Base-by-base conservation (phyloP, 2,113 vertebrate species). In the Myotis lucifugus region DNA sequence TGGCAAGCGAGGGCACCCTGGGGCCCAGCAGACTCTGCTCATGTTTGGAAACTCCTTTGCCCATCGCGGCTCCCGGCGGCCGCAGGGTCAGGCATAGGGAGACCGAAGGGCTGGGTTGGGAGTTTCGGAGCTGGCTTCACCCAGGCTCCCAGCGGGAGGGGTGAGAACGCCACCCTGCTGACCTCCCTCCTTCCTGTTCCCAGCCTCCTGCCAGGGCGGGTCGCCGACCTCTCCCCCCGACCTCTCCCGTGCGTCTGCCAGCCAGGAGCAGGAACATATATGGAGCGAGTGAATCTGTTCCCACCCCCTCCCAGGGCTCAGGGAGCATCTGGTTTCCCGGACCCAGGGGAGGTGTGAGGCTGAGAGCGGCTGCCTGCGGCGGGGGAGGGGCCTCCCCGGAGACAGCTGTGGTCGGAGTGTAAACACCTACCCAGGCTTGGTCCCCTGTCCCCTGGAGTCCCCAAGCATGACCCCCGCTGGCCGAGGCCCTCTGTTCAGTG, bases 111-210 rank as follows among this genome's bases (percentile, higher is more conserved):
- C 70, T 5, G 10, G 48, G 15, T 1, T 56, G 54, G 81, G 70
- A 46, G 66, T 64, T 54, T 56, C 82, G 32, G 66, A 64, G 6
- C 6, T 8, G 0, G 23, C 54, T 9, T 85, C 66, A 56, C 32
- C 83, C 85, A 1, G 18, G 70, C 74, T 70, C 50, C 27, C 1
- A 2, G 87, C 7, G 15, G 59, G 77, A 29, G 56, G 48, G 79
- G 23, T 61, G 88, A 48, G 48, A 93, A 94, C 1, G 2, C 78
- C n/a, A n/a, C 23, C 64, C 88, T 0, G 0, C 83, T 69, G 94
- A 96, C 95, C 93, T 93, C 59, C 79, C 52, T n/a, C 6, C 66
- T 96, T 97, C 97, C 97, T 85, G 95, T 96, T 92, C 95, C 85
- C 92, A 97, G 88, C 8, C 4, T 92, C 93, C 93, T 96, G 96